Base-by-base conservation (phyloP, 2,888 invertebrate genomes). In the Eristalis pertinax region DNA sequence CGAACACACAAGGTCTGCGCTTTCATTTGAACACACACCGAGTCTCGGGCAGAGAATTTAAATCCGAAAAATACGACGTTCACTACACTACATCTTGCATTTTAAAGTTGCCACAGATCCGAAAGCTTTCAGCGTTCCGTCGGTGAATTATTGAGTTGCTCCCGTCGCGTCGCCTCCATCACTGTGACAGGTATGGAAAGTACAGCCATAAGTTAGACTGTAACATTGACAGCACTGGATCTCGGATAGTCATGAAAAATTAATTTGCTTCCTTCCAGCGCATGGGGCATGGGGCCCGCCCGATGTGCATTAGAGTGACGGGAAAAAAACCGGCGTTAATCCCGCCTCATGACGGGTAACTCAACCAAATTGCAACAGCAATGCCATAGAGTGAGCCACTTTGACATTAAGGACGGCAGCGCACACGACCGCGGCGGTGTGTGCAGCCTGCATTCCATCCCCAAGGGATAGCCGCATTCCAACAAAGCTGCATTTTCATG, bases 191-290 rank as follows among this genome's bases (percentile, higher is more conserved):
- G 38, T 38, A 38, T 38, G 38, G 38, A 38, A 38, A 38, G 38
- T 38, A 38, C 38, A 0, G 38, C 19, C 50, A 19, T 50, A 50
- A 50, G 50, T 50, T 19, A 19, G 50, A 62, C 60, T 38, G 43
- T 50, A 65, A 35, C 43, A 32, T 63, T 83, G 67, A 72, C 70
- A 56, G 62, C 50, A 64, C 68, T 24, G 60, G 58, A 73, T 70
- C 70, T 22, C 29, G 75, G 75, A 56, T 41, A 32, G 67, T 65
- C 24, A 63, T 79, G 56, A 84, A 84, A 65, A 67, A 75, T 84
- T 79, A 65, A 84, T 79, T 62, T 32, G 15, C 24, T 43, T 41
- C 26, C 19, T 58, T 5, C 41, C 50, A n/a, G n/a, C n/a, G n/a
- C n/a, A 19, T 11, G 41, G 41, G 41, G 60, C 13, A 26, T 26